Percentiles rank a stretch among this genome's conserved stretches.
These are phyloP conservation scores for Cremastinae sp. DNA, from an alignment of 2,888 invertebrate species.

Conservation along the genomic window DNA sequence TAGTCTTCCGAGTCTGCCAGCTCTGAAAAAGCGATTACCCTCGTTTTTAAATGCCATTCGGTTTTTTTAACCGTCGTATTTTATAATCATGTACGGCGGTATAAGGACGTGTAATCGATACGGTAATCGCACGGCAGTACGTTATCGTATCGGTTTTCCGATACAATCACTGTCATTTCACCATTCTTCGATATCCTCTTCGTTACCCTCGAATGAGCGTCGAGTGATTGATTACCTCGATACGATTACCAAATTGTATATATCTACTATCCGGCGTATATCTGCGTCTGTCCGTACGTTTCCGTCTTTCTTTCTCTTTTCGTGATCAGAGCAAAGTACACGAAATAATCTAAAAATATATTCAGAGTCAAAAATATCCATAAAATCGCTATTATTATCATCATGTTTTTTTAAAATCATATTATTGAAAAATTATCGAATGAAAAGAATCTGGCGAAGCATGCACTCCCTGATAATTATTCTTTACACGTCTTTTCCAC, in stretches of 20 bases:
- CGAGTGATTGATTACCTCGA: constrained; percentile 56
- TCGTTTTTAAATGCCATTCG: constrained; percentile 6
- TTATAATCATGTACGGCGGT: not conserved
- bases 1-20: not conserved
- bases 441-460: no score
- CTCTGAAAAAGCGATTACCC: constrained; percentile 23
- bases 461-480: not conserved
- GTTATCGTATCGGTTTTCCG: constrained; percentile 57
- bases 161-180: constrained; percentile 54
- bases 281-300: constrained; percentile 9
- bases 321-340: no score
- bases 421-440: no score
- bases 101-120: constrained; percentile 6
- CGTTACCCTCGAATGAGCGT: constrained; percentile 47
- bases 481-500: not conserved
- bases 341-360: not conserved
- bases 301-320: not conserved
- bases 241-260: constrained; percentile 42
- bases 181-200: constrained; percentile 54
- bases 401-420: not conserved
- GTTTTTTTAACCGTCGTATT: constrained; percentile 11
- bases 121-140: constrained; percentile 43
- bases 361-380: constrained; percentile 24
- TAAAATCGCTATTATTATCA: not conserved
- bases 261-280: constrained; percentile 27